Percentiles rank a stretch among this genome's conserved stretches.
Conservation (phyloP, 2,888 invertebrate species). For the Cacoxenus indagator region DNA sequence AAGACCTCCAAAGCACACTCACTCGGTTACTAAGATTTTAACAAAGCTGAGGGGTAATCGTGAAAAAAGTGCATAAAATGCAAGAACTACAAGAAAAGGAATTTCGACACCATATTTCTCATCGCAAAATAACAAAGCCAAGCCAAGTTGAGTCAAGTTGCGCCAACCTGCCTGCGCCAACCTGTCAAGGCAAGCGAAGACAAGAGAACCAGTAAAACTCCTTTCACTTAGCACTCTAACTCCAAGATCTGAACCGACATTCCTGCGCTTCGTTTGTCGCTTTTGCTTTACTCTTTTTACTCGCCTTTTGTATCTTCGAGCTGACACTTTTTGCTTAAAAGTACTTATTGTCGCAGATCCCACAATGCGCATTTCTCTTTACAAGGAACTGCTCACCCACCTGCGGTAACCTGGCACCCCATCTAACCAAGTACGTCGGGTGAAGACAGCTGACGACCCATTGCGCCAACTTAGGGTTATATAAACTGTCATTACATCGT, state of each 20-base stretch:
- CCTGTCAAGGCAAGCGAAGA: neutral
- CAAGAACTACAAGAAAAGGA: neutral
- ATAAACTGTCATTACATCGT: too few species aligned
- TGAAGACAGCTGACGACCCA: too few species aligned
- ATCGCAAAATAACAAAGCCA: slow-evolving; percentile 31
- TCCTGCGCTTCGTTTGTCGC: slow-evolving; percentile 36
- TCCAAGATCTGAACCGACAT: slow-evolving; percentile 49
- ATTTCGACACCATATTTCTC: slow-evolving; percentile 27
- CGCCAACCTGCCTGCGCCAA: neutral
- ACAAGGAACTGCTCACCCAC: too few species aligned
- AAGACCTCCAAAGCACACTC: too few species aligned
- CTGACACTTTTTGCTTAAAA: neutral
- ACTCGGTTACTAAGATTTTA: too few species aligned
- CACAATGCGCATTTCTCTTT: too few species aligned
- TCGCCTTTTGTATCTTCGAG: slow-evolving; percentile 2
- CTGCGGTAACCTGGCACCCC: too few species aligned
- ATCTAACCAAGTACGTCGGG: too few species aligned
- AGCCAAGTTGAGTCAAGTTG: slow-evolving; percentile 29
- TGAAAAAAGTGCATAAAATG: slow-evolving; percentile 26
- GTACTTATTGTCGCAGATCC: too few species aligned
- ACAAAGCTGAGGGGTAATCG: slow-evolving; percentile 33
- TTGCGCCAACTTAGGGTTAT: too few species aligned
- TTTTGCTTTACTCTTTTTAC: neutral
- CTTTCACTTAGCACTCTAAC: slow-evolving; percentile 63
- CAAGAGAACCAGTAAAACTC: slow-evolving; percentile 54